phyloP scores from a whole-genome alignment of 2,797 vertebrate species.

The Spondyliosoma cantharus region DNA sequence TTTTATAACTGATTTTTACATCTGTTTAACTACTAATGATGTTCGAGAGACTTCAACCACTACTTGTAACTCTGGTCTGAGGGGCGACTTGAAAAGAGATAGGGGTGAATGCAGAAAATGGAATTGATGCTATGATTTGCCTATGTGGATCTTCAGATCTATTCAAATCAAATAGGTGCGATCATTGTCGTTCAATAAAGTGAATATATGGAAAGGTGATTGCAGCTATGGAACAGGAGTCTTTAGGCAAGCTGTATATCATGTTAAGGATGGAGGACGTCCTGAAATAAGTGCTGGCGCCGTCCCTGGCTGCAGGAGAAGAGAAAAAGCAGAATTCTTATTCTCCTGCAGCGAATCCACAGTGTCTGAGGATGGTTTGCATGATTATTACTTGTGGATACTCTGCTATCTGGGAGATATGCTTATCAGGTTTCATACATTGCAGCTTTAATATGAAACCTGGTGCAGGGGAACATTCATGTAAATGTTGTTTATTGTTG shows the following conservation, averaged over 20 bases:
- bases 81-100: no score
- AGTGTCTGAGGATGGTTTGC: constrained; percentile 18
- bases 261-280: not conserved
- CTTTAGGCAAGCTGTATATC: constrained; percentile 1
- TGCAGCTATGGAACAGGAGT: not conserved
- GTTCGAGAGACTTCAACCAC: no score
- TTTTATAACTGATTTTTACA: no score
- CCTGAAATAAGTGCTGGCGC: not conserved
- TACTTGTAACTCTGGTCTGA: no score
- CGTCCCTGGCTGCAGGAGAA: constrained; percentile 1
- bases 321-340: not conserved
- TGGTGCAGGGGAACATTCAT: not conserved
- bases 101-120: no score
- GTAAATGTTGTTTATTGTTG: constrained; percentile 18
- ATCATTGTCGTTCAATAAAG: not conserved
- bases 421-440: constrained; percentile 12
- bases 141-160: not conserved
- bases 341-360: not conserved
- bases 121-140: not conserved
- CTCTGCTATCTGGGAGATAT: constrained; percentile 19
- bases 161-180: not conserved
- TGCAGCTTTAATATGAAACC: constrained; percentile 21
- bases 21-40: no score
- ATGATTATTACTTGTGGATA: constrained; percentile 27
- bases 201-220: not conserved